phyloP scores from a whole-genome alignment of 2,797 vertebrate genomes.

The Anomalospiza imberbis region DNA sequence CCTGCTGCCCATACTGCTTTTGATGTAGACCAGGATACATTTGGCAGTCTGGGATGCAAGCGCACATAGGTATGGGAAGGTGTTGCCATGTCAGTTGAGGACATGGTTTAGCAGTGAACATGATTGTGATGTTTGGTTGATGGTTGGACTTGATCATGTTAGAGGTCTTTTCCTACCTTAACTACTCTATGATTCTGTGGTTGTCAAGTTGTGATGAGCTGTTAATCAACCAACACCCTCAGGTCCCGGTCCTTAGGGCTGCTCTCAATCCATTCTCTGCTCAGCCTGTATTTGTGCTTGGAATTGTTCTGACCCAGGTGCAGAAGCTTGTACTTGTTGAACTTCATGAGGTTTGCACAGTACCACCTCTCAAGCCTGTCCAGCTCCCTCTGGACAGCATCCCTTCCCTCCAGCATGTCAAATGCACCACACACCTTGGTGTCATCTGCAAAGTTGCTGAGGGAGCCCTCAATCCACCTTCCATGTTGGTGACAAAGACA shows the following conservation, averaged over 20 bases:
- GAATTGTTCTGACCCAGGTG: not conserved
- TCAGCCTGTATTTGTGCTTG: not conserved
- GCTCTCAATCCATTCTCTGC: not conserved
- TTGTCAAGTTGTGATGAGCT: not conserved
- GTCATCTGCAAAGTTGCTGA: not conserved
- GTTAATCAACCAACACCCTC: not conserved
- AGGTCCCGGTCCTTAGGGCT: not conserved
- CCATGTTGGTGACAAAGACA: too few relatives aligned
- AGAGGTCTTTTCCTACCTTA: not conserved
- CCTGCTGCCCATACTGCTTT: not conserved
- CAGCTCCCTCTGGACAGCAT: not conserved
- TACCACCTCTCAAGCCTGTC: not conserved
- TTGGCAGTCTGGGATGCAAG: not conserved
- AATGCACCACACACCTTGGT: not conserved
- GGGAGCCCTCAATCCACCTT: not conserved
- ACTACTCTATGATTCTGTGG: not conserved
- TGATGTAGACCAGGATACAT: not conserved
- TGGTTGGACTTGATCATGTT: not conserved
- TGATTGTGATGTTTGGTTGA: not conserved
- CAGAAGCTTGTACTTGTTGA: not conserved
- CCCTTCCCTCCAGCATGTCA: not conserved
- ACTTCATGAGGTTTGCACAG: not conserved
- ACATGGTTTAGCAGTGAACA: not conserved
- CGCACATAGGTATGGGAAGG: fast-evolving
- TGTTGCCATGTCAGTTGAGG: not conserved